Evolutionary conservation across 2,888 invertebrate species (phyloP).

Genomic region (Drosophila nr. perissopoda): DNA sequence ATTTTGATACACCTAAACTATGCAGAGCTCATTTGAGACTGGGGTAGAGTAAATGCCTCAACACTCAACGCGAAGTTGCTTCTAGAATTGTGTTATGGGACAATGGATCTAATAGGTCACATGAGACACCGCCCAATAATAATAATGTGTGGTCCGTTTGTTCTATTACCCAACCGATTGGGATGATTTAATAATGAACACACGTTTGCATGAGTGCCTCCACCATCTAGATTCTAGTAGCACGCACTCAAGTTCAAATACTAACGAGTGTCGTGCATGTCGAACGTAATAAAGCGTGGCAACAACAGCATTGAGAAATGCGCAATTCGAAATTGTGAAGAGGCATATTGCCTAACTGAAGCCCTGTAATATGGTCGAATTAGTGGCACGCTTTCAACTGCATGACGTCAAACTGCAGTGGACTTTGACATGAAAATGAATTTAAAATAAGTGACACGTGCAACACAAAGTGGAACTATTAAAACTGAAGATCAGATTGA

Average conservation of each 20-base stretch:
- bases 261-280: conserved; percentile 53
- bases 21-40: neutral
- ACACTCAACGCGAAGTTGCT: neutral
- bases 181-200: conserved; percentile 26
- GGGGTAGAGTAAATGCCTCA: neutral
- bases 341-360: conserved; percentile 9
- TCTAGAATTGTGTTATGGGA: neutral
- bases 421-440: conserved; percentile 6
- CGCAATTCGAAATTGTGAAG: conserved; percentile 32
- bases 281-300: conserved; percentile 49
- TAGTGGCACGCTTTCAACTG: conserved; percentile 43
- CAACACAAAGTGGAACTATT: conserved; percentile 12
- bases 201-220: conserved; percentile 1
- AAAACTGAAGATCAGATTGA: conserved; percentile 10
- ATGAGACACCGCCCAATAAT: neutral
- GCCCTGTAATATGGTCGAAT: conserved; percentile 23
- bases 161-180: conserved; percentile 10
- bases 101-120: neutral
- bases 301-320: conserved; percentile 28
- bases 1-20: neutral
- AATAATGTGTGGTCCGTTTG: neutral
- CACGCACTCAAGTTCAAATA: conserved; percentile 30
- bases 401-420: conserved; percentile 12
- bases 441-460: conserved; percentile 26
- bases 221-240: conserved; percentile 1